Evolutionary conservation across 2,888 invertebrate species (phyloP).

Genomic region (Melinaea marsaeus): DNA sequence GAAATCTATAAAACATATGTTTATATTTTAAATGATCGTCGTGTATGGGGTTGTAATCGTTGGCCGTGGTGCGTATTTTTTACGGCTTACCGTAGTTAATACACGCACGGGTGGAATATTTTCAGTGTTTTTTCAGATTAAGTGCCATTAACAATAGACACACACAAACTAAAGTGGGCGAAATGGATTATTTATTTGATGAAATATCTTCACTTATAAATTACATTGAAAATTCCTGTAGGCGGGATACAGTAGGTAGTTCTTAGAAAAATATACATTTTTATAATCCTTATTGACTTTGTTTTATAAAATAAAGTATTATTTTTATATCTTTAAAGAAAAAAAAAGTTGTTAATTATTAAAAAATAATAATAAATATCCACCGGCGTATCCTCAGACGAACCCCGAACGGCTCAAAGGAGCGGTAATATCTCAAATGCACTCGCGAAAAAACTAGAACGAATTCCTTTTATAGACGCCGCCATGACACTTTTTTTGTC

Average conservation of each 20-base stretch:
- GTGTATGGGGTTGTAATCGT: conserved; percentile 20
- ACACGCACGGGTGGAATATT: conserved; percentile 18
- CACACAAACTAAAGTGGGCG: conserved; percentile 12
- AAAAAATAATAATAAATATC: not conserved
- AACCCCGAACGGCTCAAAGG: conserved; percentile 12
- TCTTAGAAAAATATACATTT: too few relatives aligned
- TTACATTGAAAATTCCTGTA: too few relatives aligned
- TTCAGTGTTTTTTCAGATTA: conserved; percentile 24
- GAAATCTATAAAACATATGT: not conserved
- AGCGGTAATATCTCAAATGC: conserved; percentile 21
- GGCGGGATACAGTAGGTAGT: too few relatives aligned
- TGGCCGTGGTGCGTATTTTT: conserved; percentile 25
- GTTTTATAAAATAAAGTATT: too few relatives aligned
- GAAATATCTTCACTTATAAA: too few relatives aligned
- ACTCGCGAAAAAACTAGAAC: conserved; percentile 28
- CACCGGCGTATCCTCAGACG: conserved; percentile 1
- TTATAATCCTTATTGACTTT: too few relatives aligned
- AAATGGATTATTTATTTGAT: too few relatives aligned
- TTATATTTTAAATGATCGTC: conserved; percentile 1
- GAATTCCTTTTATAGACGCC: conserved; percentile 41
- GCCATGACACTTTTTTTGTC: conserved; percentile 76
- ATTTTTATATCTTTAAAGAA: too few relatives aligned
- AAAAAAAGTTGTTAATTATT: too few relatives aligned
- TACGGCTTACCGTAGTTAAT: conserved; percentile 30
- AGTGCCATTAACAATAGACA: conserved; percentile 25